Base-by-base conservation (phyloP, 1,140 invertebrate genomes). In the Penaeus vannamei region DNA sequence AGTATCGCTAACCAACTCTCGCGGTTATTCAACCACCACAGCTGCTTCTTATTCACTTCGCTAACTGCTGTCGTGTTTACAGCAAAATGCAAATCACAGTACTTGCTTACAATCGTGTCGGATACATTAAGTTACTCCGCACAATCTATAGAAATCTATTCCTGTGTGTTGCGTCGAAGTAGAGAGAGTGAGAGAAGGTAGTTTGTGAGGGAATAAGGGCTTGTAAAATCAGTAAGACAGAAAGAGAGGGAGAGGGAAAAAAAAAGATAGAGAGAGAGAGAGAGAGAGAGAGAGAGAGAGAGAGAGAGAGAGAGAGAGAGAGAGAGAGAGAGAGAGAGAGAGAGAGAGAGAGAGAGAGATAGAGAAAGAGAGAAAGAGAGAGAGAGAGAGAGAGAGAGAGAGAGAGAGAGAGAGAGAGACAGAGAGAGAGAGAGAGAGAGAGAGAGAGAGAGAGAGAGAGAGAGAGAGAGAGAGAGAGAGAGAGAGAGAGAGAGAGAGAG, bases 151-250 rank as follows among this genome's bases (percentile, higher is more conserved):
- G 53, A 53, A 14, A 53, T 53, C 8, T 53, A 53, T 53, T 17
- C 12, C 1, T 17, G 53, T 53, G 14, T 53, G 53, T 53, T 53
- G 53, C 10, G 53, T 12, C 53, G 17, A 12, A 17, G 53, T 17
- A 23, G 76, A 77, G 29, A 53, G 46, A 29, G 80, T 82, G 59
- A 53, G 59, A 53, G 80, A 53, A 53, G 80, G 22, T 20, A 53
- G 80, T 82, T 36, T 82, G 80, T 82, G 80, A 53, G 80, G 42
- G 46, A 53, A 32, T 82, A 53, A 23, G 80, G 23, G 80, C 59
- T 36, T 82, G 80, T 12, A 10, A 46, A 46, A 81, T 14, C 36
- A 26, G 23, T 20, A 8, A 10, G 5, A 53, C 59, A 59, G 1
- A 53, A 32, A 81, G 42, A 59, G 42, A 53, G 42, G 19, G 19